A percentile compares a stretch with the other conserved stretches of the same genome.
phyloP scores from a whole-genome alignment of 2,113 vertebrate species.

The Phaetusa simplex region DNA sequence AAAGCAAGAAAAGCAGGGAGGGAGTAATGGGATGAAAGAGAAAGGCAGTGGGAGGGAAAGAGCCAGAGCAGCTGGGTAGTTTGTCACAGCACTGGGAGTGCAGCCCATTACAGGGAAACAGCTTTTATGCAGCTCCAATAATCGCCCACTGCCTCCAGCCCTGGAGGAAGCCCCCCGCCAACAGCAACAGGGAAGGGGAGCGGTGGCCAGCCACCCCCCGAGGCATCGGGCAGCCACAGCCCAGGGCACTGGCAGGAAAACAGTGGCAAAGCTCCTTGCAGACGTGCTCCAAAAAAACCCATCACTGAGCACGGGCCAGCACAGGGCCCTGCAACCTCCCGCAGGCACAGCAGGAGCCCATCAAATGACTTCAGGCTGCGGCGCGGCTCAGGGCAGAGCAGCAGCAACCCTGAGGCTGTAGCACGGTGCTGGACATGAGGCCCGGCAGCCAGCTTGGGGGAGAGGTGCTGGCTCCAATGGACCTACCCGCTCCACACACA shows the following conservation, averaged over 20 bases:
- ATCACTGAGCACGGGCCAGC: neutral
- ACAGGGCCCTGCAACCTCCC: neutral
- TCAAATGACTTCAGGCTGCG: neutral
- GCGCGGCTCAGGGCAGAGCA: neutral
- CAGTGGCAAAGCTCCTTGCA: neutral
- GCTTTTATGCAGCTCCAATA: slow-evolving; percentile 1
- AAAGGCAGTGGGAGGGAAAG: neutral
- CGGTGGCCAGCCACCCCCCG: rapidly evolving
- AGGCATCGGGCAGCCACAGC: neutral
- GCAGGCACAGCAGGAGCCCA: neutral
- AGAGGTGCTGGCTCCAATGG: neutral
- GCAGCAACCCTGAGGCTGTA: neutral
- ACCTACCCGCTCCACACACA: rapidly evolving
- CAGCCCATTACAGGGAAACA: slow-evolving; percentile 15
- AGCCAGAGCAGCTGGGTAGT: neutral
- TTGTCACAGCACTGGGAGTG: neutral
- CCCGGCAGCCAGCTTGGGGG: neutral
- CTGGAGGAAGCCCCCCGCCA: neutral
- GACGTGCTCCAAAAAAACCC: neutral
- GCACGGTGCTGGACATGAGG: rapidly evolving
- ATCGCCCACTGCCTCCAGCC: neutral
- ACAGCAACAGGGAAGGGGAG: neutral
- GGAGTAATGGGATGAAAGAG: neutral
- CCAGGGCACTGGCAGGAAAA: neutral
- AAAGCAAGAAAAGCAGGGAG: neutral